These are phyloP conservation scores for Kryphioiulus occultus DNA, from an alignment of 2,888 invertebrate genomes.

Conservation along the genomic window DNA sequence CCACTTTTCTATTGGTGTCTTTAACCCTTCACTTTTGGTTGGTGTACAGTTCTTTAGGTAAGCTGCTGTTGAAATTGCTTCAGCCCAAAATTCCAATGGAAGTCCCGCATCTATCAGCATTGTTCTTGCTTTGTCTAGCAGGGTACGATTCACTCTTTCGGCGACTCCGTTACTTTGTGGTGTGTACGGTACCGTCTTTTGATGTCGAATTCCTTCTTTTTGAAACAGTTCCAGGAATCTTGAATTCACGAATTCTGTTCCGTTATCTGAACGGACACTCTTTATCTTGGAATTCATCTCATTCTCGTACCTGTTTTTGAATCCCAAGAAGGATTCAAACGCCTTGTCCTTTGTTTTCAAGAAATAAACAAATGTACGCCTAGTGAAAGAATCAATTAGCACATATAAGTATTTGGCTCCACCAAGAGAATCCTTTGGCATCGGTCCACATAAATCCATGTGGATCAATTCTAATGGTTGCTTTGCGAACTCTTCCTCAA, in stretches of 20 bases:
- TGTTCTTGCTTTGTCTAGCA: constrained; percentile 42
- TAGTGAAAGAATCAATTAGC: background rate
- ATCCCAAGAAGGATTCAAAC: background rate
- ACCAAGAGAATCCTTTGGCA: background rate
- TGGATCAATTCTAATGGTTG: background rate
- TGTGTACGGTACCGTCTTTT: background rate
- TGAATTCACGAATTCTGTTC: background rate
- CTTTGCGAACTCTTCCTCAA: background rate
- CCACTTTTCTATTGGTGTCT: background rate
- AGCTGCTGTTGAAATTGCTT: constrained; percentile 40
- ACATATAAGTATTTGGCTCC: background rate
- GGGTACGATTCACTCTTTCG: constrained; percentile 10
- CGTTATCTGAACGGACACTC: constrained; percentile 28
- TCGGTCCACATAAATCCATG: background rate
- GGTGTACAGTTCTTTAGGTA: constrained; percentile 21
- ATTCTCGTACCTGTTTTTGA: background rate
- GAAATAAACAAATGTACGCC: background rate
- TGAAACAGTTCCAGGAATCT: background rate
- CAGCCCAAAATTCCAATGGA: constrained; percentile 37
- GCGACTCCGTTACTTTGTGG: constrained; percentile 47
- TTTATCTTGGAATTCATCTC: background rate
- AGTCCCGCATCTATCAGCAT: constrained; percentile 45
- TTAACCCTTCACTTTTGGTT: background rate
- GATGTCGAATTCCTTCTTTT: constrained; percentile 40
- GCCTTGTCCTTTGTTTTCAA: background rate